Base-by-base conservation (phyloP, 1,140 invertebrate species). In the Eueides isabella region DNA sequence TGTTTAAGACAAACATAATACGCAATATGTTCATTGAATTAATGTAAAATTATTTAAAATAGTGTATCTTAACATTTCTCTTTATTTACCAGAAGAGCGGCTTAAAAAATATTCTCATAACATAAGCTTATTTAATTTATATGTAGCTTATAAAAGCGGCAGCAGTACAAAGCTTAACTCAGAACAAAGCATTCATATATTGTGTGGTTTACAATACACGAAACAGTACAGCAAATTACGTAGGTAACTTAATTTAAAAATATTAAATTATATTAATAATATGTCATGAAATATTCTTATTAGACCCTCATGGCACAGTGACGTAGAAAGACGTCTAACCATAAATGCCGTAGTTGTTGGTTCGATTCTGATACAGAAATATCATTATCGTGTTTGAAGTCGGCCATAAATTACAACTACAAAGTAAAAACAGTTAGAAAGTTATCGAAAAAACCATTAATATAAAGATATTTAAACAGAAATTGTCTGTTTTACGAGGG, bases 401-500 rank as follows among this genome's bases (percentile, higher is more conserved):
- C 35, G 3, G 35, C 12, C 16, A 26, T 23, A 9, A 55, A 55
- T 11, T 55, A 11, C 9, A 3, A 55, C 9, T 6, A 55, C 23
- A 23, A 55, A 23, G n/a, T 23, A 55, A 26, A 55, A 55, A 55
- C 26, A 23, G 3, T 23, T 23, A 6, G 7, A 26, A 26, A 55
- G 9, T 55, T 23, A 12, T 1, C 14, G 0, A n/a, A 55, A 0
- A 55, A 11, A 9, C 19, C 9, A 55, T 31, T 30, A n/a, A 2
- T 62, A 29, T 14, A 30, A 63, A 30, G n/a, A 63, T 63, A 63
- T 19, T 30, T 63, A n/a, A 14, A 41, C 30, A 30, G 30, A 48
- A 31, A 48, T 55, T 30, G 30, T 23, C 7, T 44, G 2, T 67
- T 67, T 67, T 55, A 67, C 1, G 28, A 67, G 7, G 29, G 2